phyloP scores from a whole-genome alignment of 2,888 invertebrate species.

The Pteria penguin region DNA sequence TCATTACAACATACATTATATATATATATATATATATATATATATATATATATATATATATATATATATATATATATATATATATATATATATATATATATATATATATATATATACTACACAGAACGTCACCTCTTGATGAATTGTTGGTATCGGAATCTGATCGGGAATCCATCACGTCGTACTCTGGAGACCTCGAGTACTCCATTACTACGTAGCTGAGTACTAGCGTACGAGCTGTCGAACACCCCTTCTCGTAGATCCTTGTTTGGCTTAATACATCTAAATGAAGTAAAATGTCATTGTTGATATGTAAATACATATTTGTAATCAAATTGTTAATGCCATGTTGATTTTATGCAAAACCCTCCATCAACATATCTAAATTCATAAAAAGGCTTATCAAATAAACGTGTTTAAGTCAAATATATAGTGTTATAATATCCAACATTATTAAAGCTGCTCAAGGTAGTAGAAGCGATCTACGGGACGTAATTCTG shows the following conservation, averaged over 20 bases:
- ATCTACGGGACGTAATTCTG: too few species aligned
- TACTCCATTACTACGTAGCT: constrained; percentile 68
- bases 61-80: not conserved
- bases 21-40: too few species aligned
- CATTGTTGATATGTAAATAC: too few species aligned
- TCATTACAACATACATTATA: too few species aligned
- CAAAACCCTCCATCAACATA: too few species aligned
- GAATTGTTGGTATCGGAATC: constrained; percentile 58
- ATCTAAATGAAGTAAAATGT: constrained; percentile 58
- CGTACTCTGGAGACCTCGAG: constrained; percentile 67
- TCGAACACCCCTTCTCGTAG: constrained; percentile 56
- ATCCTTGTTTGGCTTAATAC: constrained; percentile 65
- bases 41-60: not conserved
- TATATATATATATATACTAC: not conserved
- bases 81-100: not conserved
- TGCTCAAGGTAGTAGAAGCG: too few species aligned
- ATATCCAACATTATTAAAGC: too few species aligned
- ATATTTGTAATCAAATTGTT: too few species aligned
- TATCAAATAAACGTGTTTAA: too few species aligned
- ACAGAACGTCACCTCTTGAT: constrained; percentile 45
- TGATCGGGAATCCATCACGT: constrained; percentile 65
- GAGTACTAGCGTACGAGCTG: constrained; percentile 50
- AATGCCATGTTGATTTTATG: too few species aligned
- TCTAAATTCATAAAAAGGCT: too few species aligned
- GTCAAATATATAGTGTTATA: too few species aligned